phyloP scores from a whole-genome alignment of 2,888 invertebrate species.

The Caradrina kadenii region DNA sequence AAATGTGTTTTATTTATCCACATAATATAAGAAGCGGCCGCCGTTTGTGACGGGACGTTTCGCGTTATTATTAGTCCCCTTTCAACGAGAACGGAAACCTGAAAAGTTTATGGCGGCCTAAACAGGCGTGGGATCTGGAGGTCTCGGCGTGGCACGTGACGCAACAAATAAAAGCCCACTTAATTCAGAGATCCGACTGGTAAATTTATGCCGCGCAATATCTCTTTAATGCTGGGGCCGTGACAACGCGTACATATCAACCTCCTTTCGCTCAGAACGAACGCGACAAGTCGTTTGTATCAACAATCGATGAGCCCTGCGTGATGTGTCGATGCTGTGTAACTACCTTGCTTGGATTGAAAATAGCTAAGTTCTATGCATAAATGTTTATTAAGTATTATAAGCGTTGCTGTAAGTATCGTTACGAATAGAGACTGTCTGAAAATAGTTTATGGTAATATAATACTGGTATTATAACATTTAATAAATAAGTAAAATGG shows the following conservation, averaged over 20 bases:
- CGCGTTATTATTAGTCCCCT: constrained; percentile 61
- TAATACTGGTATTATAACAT: neutral
- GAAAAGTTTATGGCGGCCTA: constrained; percentile 75
- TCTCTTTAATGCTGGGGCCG: constrained; percentile 86
- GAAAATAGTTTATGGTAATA: constrained; percentile 31
- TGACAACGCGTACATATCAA: constrained; percentile 87
- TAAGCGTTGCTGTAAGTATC: constrained; percentile 46
- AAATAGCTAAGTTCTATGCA: constrained; percentile 58
- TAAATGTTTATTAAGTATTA: constrained; percentile 60
- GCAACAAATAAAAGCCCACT: constrained; percentile 88
- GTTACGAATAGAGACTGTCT: constrained; percentile 25
- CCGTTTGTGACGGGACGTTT: constrained; percentile 28
- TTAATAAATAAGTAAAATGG: constrained; percentile 24
- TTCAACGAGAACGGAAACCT: constrained; percentile 64
- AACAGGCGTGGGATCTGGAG: constrained; percentile 76
- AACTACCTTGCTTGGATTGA: constrained; percentile 65
- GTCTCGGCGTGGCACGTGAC: constrained; percentile 80
- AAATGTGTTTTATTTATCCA: constrained; percentile 64
- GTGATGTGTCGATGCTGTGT: constrained; percentile 66
- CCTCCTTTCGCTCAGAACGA: constrained; percentile 76
- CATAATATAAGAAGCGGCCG: constrained; percentile 43
- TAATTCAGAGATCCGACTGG: constrained; percentile 86
- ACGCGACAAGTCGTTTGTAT: constrained; percentile 79
- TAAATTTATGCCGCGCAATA: constrained; percentile 88
- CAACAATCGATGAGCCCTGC: constrained; percentile 76